Percentiles rank a stretch among this genome's conserved stretches.
phyloP scores from a whole-genome alignment of 2,888 invertebrate genomes.

The Endotricha flammealis region DNA sequence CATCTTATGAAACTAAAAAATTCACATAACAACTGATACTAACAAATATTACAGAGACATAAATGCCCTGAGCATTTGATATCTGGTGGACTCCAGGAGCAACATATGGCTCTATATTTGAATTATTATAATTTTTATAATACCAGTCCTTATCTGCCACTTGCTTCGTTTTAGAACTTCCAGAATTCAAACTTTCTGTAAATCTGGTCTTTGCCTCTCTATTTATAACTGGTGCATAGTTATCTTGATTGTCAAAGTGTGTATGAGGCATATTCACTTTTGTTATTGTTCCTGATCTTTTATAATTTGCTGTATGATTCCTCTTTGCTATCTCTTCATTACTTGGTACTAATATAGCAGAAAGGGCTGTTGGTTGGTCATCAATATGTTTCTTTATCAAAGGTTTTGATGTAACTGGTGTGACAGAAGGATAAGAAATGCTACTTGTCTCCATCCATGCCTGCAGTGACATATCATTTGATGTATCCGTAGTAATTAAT shows the following conservation, averaged over 20 bases:
- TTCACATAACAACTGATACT: slow-evolving; percentile 12
- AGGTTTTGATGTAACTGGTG: slow-evolving; percentile 43
- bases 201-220: slow-evolving; percentile 66
- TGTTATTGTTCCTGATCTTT: slow-evolving; percentile 63
- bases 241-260: slow-evolving; percentile 47
- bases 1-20: slow-evolving; percentile 15
- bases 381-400: slow-evolving; percentile 53
- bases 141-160: slow-evolving; percentile 87
- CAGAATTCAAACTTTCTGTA: slow-evolving; percentile 49
- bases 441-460: slow-evolving; percentile 63
- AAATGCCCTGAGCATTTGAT: slow-evolving; percentile 29
- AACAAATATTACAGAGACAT: slow-evolving; percentile 14
- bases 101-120: slow-evolving; percentile 66
- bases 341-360: slow-evolving; percentile 81
- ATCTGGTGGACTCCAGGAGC: slow-evolving; percentile 52
- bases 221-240: slow-evolving; percentile 56
- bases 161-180: slow-evolving; percentile 62
- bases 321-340: slow-evolving; percentile 48
- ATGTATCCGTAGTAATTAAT: slow-evolving; percentile 66
- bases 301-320: slow-evolving; percentile 33
- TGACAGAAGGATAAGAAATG: slow-evolving; percentile 38
- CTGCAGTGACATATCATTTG: slow-evolving; percentile 63
- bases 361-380: slow-evolving; percentile 71
- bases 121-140: slow-evolving; percentile 89
- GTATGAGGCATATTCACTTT: slow-evolving; percentile 63